Evolutionary conservation across 2,113 vertebrate genomes (phyloP).

Genomic region (Nothobranchius furzeri): DNA sequence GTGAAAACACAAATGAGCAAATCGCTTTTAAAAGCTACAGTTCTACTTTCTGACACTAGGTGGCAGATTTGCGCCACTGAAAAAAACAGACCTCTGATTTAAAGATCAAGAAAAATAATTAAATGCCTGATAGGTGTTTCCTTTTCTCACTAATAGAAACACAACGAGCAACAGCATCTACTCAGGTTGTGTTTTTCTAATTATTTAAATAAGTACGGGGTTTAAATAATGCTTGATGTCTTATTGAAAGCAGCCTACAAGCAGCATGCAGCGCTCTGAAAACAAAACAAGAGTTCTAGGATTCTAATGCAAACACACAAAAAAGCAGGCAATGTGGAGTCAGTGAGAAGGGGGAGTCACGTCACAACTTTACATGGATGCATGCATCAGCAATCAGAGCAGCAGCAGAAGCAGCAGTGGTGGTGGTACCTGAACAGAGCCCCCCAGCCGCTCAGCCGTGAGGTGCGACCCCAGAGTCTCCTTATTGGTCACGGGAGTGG

Average conservation of each 20-base stretch:
- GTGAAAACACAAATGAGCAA: constrained; percentile 5
- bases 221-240: constrained; percentile 36
- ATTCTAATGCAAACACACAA: constrained; percentile 30
- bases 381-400: constrained; percentile 67
- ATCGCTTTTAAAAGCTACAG: constrained; percentile 24
- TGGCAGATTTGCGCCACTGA: constrained; percentile 50
- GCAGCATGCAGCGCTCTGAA: constrained; percentile 41
- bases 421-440: constrained; percentile 90
- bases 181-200: neutral
- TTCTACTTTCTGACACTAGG: constrained; percentile 57
- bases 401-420: constrained; percentile 69
- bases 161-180: neutral
- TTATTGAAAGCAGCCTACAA: constrained; percentile 37
- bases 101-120: neutral
- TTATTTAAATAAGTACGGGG: neutral
- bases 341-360: constrained; percentile 18
- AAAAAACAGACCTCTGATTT: neutral
- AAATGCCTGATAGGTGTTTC: neutral
- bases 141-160: neutral
- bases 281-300: constrained; percentile 36
- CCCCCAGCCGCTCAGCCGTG: constrained; percentile 88
- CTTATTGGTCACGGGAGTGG: constrained; percentile 86
- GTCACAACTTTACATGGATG: constrained; percentile 48
- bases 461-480: constrained; percentile 88
- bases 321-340: constrained; percentile 29